Evolutionary conservation across 1,140 invertebrate genomes (phyloP).

Genomic region (Odontomachus brunneus): DNA sequence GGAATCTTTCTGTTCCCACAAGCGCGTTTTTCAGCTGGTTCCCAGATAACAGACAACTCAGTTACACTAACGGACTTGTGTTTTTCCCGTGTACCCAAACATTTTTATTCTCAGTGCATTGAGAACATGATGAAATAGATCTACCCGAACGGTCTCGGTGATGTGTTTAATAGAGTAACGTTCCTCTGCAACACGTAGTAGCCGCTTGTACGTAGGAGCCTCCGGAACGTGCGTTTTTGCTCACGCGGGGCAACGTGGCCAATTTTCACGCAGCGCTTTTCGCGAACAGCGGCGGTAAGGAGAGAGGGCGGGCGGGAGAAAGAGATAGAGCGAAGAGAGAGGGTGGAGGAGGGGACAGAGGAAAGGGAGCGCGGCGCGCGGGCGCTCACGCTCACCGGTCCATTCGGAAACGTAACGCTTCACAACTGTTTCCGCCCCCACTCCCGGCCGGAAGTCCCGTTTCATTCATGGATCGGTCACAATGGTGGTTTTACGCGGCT

Average conservation of each 20-base stretch:
- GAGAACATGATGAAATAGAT: too few relatives aligned
- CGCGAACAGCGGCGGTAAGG: background rate
- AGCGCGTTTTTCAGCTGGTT: too few relatives aligned
- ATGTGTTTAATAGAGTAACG: too few relatives aligned
- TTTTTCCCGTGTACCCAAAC: too few relatives aligned
- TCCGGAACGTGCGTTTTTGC: background rate
- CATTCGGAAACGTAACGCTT: constrained; percentile 81
- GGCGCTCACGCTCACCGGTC: constrained; percentile 66
- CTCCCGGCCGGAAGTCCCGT: constrained; percentile 82
- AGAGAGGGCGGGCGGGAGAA: too few relatives aligned
- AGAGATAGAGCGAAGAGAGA: too few relatives aligned
- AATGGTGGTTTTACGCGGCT: constrained; percentile 83
- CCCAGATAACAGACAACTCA: too few relatives aligned
- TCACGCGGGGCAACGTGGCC: background rate
- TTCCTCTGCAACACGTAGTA: background rate
- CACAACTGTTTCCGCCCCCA: constrained; percentile 83
- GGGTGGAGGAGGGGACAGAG: too few relatives aligned
- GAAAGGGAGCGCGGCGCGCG: constrained; percentile 60
- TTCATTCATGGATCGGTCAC: constrained; percentile 84
- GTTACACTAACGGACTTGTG: too few relatives aligned
- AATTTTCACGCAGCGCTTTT: constrained; percentile 40
- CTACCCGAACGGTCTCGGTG: too few relatives aligned
- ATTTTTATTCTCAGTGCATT: too few relatives aligned
- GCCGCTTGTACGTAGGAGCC: background rate
- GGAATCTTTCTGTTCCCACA: too few relatives aligned